Evolutionary conservation across 2,113 vertebrate species (phyloP).

Genomic region (Cricetomys ansorgei): DNA sequence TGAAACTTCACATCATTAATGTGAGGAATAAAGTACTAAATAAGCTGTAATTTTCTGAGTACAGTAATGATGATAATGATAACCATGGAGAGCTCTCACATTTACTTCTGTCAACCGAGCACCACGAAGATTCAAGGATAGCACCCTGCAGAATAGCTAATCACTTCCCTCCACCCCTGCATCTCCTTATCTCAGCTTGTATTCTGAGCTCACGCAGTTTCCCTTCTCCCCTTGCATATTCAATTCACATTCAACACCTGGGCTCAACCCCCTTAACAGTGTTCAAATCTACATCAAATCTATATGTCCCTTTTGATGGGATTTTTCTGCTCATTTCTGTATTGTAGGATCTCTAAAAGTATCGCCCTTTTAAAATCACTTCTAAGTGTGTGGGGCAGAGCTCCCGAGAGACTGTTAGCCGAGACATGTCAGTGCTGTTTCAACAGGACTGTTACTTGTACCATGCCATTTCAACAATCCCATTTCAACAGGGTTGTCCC

Average conservation of each 20-base stretch:
- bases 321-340: constrained; percentile 12
- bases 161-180: neutral
- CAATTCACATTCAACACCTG: neutral
- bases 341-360: neutral
- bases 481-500: neutral
- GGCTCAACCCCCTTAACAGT: neutral
- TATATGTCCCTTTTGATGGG: neutral
- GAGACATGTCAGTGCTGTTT: neutral
- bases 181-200: neutral
- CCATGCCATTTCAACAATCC: neutral
- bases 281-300: constrained; percentile 5
- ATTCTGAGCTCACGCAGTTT: neutral
- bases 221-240: neutral
- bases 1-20: constrained; percentile 74
- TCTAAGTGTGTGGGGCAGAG: neutral
- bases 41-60: constrained; percentile 78
- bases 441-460: neutral
- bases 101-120: constrained; percentile 71
- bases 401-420: neutral
- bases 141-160: constrained; percentile 32
- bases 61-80: constrained; percentile 69
- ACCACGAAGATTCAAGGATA: neutral
- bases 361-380: neutral
- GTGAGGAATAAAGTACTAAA: constrained; percentile 66
- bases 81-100: constrained; percentile 51